Percentiles rank a stretch among this genome's conserved stretches.
Evolutionary conservation across 2,888 invertebrate genomes (phyloP).

Genomic region (Lamproptera curius): DNA sequence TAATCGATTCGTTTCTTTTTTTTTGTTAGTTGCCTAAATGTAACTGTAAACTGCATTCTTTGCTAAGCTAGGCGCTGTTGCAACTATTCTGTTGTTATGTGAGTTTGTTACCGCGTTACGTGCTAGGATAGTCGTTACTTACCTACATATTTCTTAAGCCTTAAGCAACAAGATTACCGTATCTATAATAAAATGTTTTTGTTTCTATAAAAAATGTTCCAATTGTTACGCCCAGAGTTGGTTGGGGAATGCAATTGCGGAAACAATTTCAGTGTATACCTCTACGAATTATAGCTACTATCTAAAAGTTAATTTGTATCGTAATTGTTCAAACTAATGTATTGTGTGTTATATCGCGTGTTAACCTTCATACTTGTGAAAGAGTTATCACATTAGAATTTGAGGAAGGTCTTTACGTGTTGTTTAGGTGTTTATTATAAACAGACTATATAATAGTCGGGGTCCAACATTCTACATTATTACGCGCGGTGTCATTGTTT

Average conservation of each 20-base stretch:
- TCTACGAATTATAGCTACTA: neutral
- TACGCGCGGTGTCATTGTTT: too few relatives aligned
- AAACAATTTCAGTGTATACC: too few relatives aligned
- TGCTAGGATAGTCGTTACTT: constrained; percentile 14
- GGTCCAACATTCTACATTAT: too few relatives aligned
- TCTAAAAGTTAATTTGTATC: neutral
- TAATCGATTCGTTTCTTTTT: constrained; percentile 25
- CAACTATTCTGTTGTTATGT: constrained; percentile 22
- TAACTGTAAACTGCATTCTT: constrained; percentile 25
- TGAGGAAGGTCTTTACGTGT: constrained; percentile 33
- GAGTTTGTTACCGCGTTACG: constrained; percentile 19
- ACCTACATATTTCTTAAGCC: too few relatives aligned
- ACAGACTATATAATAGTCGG: too few relatives aligned
- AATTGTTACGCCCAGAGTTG: too few relatives aligned
- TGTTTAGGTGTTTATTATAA: constrained; percentile 46
- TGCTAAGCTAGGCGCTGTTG: constrained; percentile 26
- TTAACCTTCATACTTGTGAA: neutral
- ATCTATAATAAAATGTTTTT: too few relatives aligned
- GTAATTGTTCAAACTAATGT: neutral
- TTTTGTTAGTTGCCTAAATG: constrained; percentile 23
- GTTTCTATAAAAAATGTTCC: too few relatives aligned
- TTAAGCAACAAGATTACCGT: too few relatives aligned
- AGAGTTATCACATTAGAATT: neutral
- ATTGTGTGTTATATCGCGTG: neutral
- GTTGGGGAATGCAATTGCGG: too few relatives aligned